Conservation (phyloP, 2,888 invertebrate species). For the Agonopterix arenella region DNA sequence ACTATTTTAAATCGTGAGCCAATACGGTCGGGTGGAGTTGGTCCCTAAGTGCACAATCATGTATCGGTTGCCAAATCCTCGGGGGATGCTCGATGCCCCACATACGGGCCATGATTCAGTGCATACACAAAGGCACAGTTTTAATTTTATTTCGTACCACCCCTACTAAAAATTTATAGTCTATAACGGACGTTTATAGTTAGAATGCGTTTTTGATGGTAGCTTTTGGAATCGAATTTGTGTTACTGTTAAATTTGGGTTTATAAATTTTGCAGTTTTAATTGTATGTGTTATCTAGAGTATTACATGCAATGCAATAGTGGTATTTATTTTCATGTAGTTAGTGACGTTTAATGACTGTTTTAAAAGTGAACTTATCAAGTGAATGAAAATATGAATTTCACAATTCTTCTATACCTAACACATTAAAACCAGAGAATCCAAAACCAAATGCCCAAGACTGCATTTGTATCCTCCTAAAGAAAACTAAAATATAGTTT, state of each 20-base stretch:
- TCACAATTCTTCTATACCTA: no score
- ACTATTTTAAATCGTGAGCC: constrained; percentile 13
- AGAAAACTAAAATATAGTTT: no score
- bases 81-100: constrained; percentile 34
- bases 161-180: constrained; percentile 48
- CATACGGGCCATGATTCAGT: constrained; percentile 52
- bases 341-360: no score
- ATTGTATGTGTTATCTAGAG: no score
- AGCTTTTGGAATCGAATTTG: constrained; percentile 8
- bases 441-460: no score
- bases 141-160: constrained; percentile 60
- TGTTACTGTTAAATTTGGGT: neutral
- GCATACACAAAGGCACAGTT: constrained; percentile 42
- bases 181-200: constrained; percentile 45
- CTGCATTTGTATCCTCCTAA: no score
- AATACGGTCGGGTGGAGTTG: constrained; percentile 20
- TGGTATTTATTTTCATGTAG: no score
- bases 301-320: no score
- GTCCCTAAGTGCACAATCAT: constrained; percentile 68
- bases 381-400: no score
- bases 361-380: no score
- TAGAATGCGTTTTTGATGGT: constrained; percentile 24
- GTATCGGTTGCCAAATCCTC: constrained; percentile 71
- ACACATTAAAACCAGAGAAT: no score
- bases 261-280: no score